Evolutionary conservation across 2,888 invertebrate species (phyloP).

Genomic region (Caenorhabditis zanzibari): DNA sequence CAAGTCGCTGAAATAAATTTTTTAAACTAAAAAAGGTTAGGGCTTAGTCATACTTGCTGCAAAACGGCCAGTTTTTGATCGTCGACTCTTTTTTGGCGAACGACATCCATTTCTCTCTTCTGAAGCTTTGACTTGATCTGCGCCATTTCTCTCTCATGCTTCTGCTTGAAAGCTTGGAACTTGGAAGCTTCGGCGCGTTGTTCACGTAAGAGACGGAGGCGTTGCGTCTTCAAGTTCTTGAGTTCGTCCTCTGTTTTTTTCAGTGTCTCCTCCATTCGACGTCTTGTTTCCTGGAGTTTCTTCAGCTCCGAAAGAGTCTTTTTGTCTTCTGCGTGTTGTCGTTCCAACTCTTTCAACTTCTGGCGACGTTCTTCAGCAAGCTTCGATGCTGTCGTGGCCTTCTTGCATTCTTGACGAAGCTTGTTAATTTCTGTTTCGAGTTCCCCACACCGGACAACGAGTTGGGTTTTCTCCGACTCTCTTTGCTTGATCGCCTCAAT

Average conservation of each 20-base stretch:
- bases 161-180: slow-evolving; percentile 64
- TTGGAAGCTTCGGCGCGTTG: slow-evolving; percentile 69
- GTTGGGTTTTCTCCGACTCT: slow-evolving; percentile 55
- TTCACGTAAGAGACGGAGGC: slow-evolving; percentile 67
- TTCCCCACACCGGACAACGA: slow-evolving; percentile 49
- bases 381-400: slow-evolving; percentile 56
- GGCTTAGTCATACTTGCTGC: slow-evolving; percentile 43
- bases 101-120: slow-evolving; percentile 69
- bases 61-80: slow-evolving; percentile 70
- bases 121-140: slow-evolving; percentile 72
- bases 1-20: slow-evolving; percentile 51
- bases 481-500: slow-evolving; percentile 54
- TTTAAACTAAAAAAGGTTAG: not conserved
- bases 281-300: slow-evolving; percentile 61
- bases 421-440: slow-evolving; percentile 64
- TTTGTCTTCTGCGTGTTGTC: slow-evolving; percentile 63
- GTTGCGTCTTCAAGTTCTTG: slow-evolving; percentile 65
- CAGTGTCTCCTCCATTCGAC: slow-evolving; percentile 52
- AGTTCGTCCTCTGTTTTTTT: slow-evolving; percentile 68
- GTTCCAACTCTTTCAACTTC: slow-evolving; percentile 70
- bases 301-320: slow-evolving; percentile 65
- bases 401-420: slow-evolving; percentile 58
- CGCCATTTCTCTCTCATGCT: slow-evolving; percentile 68
- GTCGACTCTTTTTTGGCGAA: slow-evolving; percentile 59
- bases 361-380: slow-evolving; percentile 72